These are phyloP conservation scores for Amiota communis DNA, from an alignment of 2,888 invertebrate genomes.

Conservation along the genomic window DNA sequence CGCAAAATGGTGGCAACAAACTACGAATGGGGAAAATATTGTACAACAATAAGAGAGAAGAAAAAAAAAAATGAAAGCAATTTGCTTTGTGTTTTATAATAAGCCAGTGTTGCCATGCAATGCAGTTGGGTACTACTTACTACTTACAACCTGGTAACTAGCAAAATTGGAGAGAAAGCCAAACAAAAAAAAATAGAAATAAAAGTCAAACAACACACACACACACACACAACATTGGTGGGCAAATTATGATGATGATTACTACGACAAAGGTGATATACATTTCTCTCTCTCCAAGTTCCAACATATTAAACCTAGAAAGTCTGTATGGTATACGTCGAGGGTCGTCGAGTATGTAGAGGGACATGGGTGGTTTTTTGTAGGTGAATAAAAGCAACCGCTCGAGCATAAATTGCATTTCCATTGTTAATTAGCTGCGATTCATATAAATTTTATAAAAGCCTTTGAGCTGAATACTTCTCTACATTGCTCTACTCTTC, in stretches of 20 bases:
- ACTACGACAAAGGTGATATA: not conserved
- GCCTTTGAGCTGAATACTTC: not conserved
- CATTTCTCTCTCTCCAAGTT: too few species aligned
- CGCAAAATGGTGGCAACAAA: constrained; percentile 47
- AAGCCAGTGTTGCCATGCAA: constrained; percentile 11
- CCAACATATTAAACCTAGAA: too few species aligned
- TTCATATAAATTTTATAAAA: constrained; percentile 55
- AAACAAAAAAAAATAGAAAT: not conserved
- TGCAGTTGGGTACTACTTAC: too few species aligned
- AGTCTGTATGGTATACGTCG: too few species aligned
- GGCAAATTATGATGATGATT: constrained; percentile 8
- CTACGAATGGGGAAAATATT: constrained; percentile 22
- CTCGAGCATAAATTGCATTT: constrained; percentile 62
- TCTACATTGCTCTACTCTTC: too few species aligned
- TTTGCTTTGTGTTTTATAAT: not conserved
- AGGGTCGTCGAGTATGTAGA: too few species aligned
- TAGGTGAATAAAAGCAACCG: not conserved
- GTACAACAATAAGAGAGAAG: not conserved
- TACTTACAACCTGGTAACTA: not conserved
- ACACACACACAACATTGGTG: not conserved
- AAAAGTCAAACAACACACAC: too few species aligned
- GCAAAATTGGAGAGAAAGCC: not conserved
- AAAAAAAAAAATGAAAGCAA: too few species aligned
- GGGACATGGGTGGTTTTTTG: not conserved
- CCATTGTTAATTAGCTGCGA: constrained; percentile 66